Evolutionary conservation across 2,888 invertebrate species (phyloP).

Genomic region (Andricus curvator): DNA sequence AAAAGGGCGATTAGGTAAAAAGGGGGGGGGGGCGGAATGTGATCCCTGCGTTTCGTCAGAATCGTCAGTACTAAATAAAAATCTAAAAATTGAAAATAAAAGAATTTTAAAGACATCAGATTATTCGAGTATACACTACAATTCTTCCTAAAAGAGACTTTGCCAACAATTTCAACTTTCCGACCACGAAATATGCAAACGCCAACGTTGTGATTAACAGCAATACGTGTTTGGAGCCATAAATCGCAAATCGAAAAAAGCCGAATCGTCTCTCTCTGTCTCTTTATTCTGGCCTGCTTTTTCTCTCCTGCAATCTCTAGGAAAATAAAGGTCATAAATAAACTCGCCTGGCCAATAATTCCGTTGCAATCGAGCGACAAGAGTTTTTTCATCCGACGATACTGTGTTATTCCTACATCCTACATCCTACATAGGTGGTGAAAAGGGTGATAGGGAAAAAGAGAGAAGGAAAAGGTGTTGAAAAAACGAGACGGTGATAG

Average conservation of each 20-base stretch:
- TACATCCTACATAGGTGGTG: conserved; percentile 47
- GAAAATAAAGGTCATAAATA: conserved; percentile 74
- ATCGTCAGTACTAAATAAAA: no score
- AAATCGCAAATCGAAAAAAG: conserved; percentile 50
- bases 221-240: conserved; percentile 45
- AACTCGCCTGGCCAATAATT: conserved; percentile 72
- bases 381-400: conserved; percentile 66
- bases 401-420: conserved; percentile 17
- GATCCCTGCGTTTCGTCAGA: no score
- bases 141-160: background rate
- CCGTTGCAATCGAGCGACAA: conserved; percentile 68
- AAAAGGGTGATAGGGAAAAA: conserved; percentile 58
- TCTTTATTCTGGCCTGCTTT: conserved; percentile 34
- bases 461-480: conserved; percentile 44
- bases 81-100: no score
- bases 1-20: no score
- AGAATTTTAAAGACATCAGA: background rate
- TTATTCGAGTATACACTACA: background rate
- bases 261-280: conserved; percentile 41
- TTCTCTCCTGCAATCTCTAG: conserved; percentile 53
- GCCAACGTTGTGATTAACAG: conserved; percentile 49
- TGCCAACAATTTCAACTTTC: background rate
- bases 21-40: no score
- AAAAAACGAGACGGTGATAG: conserved; percentile 47
- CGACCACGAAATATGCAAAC: conserved; percentile 9